Percentiles rank a stretch among this genome's conserved stretches.
Evolutionary conservation across 2,888 invertebrate genomes (phyloP).

Genomic region (Thymelicus lineola): DNA sequence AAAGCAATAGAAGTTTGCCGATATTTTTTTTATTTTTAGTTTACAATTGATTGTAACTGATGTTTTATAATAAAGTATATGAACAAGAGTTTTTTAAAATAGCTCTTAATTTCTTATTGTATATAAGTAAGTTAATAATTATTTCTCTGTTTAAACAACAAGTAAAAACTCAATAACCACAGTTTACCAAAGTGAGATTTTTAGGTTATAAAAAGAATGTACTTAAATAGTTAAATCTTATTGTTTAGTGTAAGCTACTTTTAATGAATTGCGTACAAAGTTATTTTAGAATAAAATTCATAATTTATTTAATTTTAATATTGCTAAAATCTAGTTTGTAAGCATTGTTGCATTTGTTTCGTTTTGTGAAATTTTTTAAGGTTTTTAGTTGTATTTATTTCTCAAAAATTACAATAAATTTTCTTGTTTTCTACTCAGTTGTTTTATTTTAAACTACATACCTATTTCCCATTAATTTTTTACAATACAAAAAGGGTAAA

Average conservation of each 20-base stretch:
- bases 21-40: neutral
- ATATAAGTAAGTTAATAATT: constrained; percentile 44
- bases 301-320: constrained; percentile 79
- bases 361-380: constrained; percentile 75
- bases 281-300: constrained; percentile 63
- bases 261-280: constrained; percentile 72
- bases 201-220: constrained; percentile 69
- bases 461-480: too few species aligned
- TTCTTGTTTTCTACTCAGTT: constrained; percentile 68
- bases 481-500: too few species aligned
- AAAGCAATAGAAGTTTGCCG: neutral
- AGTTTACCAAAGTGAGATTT: constrained; percentile 87
- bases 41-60: constrained; percentile 1
- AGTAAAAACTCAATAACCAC: constrained; percentile 77
- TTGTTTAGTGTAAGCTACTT: constrained; percentile 44
- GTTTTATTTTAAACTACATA: constrained; percentile 39
- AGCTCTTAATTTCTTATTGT: constrained; percentile 27
- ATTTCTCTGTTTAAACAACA: constrained; percentile 25
- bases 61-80: constrained; percentile 31
- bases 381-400: constrained; percentile 79
- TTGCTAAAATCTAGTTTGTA: constrained; percentile 54
- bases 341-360: constrained; percentile 82
- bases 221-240: constrained; percentile 59
- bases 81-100: constrained; percentile 37
- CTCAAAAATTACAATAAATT: constrained; percentile 70